These are phyloP conservation scores for Todus mexicanus DNA, from an alignment of 2,797 vertebrate species.

Conservation along the genomic window DNA sequence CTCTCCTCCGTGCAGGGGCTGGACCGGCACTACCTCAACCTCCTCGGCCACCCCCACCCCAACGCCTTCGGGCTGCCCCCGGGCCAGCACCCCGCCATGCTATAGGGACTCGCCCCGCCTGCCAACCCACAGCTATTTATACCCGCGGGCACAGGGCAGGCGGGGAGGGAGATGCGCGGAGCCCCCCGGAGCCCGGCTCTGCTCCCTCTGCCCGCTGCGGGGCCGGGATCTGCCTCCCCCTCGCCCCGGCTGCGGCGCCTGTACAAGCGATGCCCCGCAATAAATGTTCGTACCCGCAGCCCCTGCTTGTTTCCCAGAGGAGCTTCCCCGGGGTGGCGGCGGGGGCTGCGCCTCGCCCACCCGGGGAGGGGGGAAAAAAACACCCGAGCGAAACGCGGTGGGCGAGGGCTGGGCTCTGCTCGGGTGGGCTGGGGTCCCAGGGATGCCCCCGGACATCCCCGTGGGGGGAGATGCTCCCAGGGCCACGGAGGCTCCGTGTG, in stretches of 20 bases:
- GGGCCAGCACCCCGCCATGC: constrained; percentile 81
- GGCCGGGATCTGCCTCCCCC: no score
- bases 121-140: constrained; percentile 4
- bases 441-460: not conserved
- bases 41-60: constrained; percentile 88
- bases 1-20: constrained; percentile 88
- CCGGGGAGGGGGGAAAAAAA: not conserved
- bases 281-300: not conserved
- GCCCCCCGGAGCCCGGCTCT: no score
- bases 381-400: not conserved
- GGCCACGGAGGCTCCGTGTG: not conserved
- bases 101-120: constrained; percentile 54
- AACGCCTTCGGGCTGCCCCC: constrained; percentile 87
- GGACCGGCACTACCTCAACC: constrained; percentile 91
- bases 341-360: not conserved
- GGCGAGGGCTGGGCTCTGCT: not conserved
- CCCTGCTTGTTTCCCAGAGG: not conserved
- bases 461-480: no score
- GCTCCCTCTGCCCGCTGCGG: no score
- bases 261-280: constrained; percentile 19
- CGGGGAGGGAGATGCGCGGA: not conserved
- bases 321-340: not conserved
- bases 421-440: not conserved
- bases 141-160: not conserved
- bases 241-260: not conserved